Evolutionary conservation across 2,888 invertebrate genomes (phyloP).

Genomic region (Plagodis dolabraria): DNA sequence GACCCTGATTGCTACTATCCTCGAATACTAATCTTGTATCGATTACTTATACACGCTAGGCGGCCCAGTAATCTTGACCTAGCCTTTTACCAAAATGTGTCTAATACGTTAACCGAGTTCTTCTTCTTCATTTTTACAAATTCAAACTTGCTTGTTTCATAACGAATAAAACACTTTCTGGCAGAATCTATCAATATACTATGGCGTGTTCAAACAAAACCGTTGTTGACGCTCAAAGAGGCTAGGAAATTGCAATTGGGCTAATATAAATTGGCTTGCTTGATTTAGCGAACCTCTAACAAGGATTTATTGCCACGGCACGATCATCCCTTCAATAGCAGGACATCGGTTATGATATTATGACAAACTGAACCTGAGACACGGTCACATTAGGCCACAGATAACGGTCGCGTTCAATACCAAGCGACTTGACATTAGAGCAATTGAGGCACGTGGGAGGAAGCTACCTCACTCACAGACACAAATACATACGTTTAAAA

Average conservation of each 20-base stretch:
- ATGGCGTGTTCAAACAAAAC: not conserved
- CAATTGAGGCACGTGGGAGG: slow-evolving; percentile 27
- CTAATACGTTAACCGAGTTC: too few relatives aligned
- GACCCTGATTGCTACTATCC: too few relatives aligned
- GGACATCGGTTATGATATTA: not conserved
- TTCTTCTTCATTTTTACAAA: too few relatives aligned
- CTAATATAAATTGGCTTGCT: slow-evolving; percentile 14
- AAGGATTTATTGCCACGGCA: slow-evolving; percentile 29
- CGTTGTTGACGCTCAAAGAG: slow-evolving; percentile 2
- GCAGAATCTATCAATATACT: too few relatives aligned
- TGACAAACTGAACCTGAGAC: too few relatives aligned
- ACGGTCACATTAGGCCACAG: not conserved
- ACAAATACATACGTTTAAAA: slow-evolving; percentile 35
- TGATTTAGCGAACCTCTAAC: slow-evolving; percentile 16
- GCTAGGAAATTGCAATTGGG: slow-evolving; percentile 5
- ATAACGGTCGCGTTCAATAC: slow-evolving; percentile 17
- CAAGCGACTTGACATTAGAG: slow-evolving; percentile 26
- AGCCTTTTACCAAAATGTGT: too few relatives aligned
- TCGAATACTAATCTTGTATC: too few relatives aligned
- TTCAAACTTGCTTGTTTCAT: too few relatives aligned
- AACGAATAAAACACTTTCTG: too few relatives aligned
- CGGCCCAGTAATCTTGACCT: too few relatives aligned
- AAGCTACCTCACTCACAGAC: slow-evolving; percentile 6
- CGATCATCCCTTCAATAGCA: slow-evolving; percentile 26
- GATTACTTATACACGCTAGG: too few relatives aligned